Percentiles rank a stretch among this genome's conserved stretches.
Evolutionary conservation across 2,113 vertebrate genomes (phyloP).

Genomic region (Macquaria ambigua): DNA sequence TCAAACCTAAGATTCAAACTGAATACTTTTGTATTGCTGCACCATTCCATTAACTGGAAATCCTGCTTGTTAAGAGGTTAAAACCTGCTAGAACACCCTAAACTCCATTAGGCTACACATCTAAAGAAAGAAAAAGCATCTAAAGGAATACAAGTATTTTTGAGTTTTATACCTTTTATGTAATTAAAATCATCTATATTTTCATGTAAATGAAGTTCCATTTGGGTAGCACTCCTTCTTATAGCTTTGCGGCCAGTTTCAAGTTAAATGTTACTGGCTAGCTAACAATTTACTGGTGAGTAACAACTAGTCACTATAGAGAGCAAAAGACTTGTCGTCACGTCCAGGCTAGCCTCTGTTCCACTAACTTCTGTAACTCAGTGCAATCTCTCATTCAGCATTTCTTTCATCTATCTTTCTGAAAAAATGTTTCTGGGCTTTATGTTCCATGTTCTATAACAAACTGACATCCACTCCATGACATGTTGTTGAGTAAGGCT

Average conservation of each 20-base stretch:
- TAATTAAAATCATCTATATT: background rate
- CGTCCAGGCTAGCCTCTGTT: background rate
- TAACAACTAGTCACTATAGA: no score
- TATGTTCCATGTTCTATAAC: background rate
- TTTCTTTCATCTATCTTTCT: no score
- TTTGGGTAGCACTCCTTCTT: background rate
- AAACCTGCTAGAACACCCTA: background rate
- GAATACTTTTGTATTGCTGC: background rate
- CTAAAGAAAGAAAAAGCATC: no score
- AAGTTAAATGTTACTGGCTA: background rate
- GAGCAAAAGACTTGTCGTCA: background rate
- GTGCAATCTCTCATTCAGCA: no score
- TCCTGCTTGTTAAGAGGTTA: background rate
- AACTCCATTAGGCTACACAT: no score
- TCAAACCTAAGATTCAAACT: background rate
- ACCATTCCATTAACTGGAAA: background rate
- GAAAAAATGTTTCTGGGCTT: no score
- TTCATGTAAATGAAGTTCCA: no score
- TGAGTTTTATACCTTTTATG: background rate
- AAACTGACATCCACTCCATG: background rate
- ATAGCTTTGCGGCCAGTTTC: background rate
- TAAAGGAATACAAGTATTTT: background rate
- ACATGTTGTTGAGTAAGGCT: background rate
- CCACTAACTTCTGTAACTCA: no score
- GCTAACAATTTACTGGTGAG: background rate